Percentiles rank a stretch among this genome's conserved stretches.
Evolutionary conservation across 64 coral and sea anemone genomes (phyloP).

Genomic region (Actinia tenebrosa): DNA sequence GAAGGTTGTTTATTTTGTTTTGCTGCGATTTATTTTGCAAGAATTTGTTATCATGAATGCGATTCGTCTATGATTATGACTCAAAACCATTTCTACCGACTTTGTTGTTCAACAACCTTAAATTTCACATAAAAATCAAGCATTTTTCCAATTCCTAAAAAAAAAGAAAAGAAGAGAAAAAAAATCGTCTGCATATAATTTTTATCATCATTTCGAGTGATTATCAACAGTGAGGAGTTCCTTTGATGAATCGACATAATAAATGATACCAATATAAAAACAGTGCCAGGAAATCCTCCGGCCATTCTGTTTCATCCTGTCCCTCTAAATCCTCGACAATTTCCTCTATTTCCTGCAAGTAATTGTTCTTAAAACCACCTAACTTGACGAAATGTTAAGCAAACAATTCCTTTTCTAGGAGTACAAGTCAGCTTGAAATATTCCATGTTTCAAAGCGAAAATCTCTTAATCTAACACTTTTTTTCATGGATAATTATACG

Average conservation of each 20-base stretch:
- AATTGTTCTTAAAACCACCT: neutral
- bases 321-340: neutral
- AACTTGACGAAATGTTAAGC: too few species aligned
- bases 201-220: neutral
- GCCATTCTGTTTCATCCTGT: neutral
- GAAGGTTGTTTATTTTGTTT: neutral
- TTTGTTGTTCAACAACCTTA: neutral
- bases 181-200: neutral
- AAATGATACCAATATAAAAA: neutral
- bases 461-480: too few species aligned
- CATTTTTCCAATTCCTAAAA: neutral
- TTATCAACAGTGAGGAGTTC: neutral
- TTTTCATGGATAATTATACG: too few species aligned
- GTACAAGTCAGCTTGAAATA: neutral
- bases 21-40: neutral
- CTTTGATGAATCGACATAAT: neutral
- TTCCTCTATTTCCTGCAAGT: neutral
- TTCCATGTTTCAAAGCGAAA: neutral
- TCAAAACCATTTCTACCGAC: neutral
- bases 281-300: neutral
- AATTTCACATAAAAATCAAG: neutral
- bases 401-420: neutral
- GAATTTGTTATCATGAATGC: neutral
- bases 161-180: neutral
- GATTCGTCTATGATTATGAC: neutral